Percentiles rank a stretch among this genome's conserved stretches.
These are phyloP conservation scores for Phalangium opilio DNA, from an alignment of 2,888 invertebrate genomes.

Conservation along the genomic window DNA sequence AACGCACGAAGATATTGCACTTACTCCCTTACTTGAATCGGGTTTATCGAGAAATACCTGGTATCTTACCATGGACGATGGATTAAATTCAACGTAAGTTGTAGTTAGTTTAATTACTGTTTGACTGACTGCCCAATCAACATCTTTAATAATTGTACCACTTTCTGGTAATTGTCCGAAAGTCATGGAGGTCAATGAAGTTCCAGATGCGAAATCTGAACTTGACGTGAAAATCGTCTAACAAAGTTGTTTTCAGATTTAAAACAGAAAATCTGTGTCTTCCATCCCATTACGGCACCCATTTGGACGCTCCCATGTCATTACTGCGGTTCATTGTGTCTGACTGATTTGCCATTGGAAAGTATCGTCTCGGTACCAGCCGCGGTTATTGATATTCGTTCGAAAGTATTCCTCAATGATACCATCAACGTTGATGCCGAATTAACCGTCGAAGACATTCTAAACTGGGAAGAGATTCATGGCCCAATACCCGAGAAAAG, in stretches of 20 bases:
- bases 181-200: too few relatives aligned
- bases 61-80: too few relatives aligned
- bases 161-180: too few relatives aligned
- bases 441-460: constrained; percentile 10
- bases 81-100: too few relatives aligned
- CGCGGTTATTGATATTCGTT: constrained; percentile 14
- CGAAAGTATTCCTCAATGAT: neutral
- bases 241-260: constrained; percentile 29
- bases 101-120: too few relatives aligned
- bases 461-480: constrained; percentile 31
- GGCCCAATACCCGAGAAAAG: constrained; percentile 33
- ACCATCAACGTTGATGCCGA: constrained; percentile 10
- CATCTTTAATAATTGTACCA: too few relatives aligned
- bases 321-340: constrained; percentile 36
- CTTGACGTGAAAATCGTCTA: too few relatives aligned
- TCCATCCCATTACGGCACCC: constrained; percentile 47
- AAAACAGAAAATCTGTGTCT: constrained; percentile 39
- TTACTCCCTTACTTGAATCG: too few relatives aligned
- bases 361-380: constrained; percentile 31
- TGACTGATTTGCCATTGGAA: constrained; percentile 38
- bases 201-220: too few relatives aligned
- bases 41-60: too few relatives aligned
- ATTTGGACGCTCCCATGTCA: constrained; percentile 48
- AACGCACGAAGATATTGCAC: too few relatives aligned
- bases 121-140: too few relatives aligned